Evolutionary conservation across 1,140 invertebrate genomes (phyloP), one percentile per base, ranked within the genome.

Genomic region (Scaptomyza pallida): DNA sequence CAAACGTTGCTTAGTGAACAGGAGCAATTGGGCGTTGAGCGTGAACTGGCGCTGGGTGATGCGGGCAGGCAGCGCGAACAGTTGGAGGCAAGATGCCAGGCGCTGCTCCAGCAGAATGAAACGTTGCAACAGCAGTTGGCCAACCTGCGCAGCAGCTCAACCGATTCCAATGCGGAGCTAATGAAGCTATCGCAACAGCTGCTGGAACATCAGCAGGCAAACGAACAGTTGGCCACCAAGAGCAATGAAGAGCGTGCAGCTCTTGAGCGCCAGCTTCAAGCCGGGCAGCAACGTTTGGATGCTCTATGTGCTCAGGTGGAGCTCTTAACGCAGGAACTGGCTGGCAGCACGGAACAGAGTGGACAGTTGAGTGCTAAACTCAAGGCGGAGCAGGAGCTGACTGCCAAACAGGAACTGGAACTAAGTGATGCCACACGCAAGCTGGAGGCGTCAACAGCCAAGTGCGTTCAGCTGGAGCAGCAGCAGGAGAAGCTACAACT

Each of bases 111-210:
- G 6, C 85, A 90, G 55, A 79, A 81, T 16, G 70, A 75, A 5
- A 60, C 69, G 5, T 35, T 90, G 8, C 76, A 89, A 47, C 51
- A 78, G 19, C 75, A 89, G 16, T 21, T 89, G 8, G 67, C 48
- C 3, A 23, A 48, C 4, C 23, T 88, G 5, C 72, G 69, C 13
- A 80, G 63, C 15, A 65, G 65, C 21, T 80, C 78, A 2, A 79
- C 71, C 0, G 79, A 89, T 23, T 80, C 86, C 3, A 86, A 75
- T 61, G 55, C 76, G 1, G 86, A 86, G 35, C 16, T 88, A 16
- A 8, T 71, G 12, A 79, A 86, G 5, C 64, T 89, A 1, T 64
- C 82, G 3, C 76, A 78, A 21, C 59, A 78, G 5, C 40, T 80
- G 2, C 9, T 71, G 3, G 70, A 45, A 21, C 78, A 89, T 26